Conservation (phyloP, 2,113 vertebrate species). For the Isichthys henryi region DNA sequence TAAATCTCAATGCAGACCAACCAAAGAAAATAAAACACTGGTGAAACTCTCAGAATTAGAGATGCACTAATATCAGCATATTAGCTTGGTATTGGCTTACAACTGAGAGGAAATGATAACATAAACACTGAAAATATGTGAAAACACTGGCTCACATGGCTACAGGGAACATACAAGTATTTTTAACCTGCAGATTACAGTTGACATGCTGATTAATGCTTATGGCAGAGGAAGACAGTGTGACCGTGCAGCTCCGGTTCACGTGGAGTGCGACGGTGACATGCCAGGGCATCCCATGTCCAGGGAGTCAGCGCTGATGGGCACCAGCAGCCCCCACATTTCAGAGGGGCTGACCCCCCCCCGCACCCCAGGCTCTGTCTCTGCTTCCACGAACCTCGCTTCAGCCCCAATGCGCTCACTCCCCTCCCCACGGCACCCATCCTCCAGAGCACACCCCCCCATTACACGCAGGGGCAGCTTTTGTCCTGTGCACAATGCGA, state of each 20-base stretch:
- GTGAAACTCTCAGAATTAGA: neutral
- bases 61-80: neutral
- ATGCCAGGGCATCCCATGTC: neutral
- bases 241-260: neutral
- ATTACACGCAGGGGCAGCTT: constrained; percentile 31
- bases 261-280: neutral
- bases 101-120: neutral
- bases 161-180: neutral
- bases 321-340: neutral
- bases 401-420: neutral
- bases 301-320: neutral
- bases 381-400: neutral
- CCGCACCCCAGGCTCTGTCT: no score
- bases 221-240: neutral
- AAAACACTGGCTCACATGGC: neutral
- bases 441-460: neutral
- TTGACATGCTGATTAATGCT: neutral
- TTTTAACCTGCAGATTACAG: neutral
- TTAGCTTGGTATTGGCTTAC: neutral
- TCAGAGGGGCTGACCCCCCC: neutral
- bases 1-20: neutral
- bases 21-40: neutral
- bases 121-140: neutral
- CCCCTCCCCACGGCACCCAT: neutral
- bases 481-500: constrained; percentile 31